Percentiles rank a stretch among this genome's conserved stretches.
Evolutionary conservation across 2,888 invertebrate genomes (phyloP).

Genomic region (Dicranocentrus wangi): DNA sequence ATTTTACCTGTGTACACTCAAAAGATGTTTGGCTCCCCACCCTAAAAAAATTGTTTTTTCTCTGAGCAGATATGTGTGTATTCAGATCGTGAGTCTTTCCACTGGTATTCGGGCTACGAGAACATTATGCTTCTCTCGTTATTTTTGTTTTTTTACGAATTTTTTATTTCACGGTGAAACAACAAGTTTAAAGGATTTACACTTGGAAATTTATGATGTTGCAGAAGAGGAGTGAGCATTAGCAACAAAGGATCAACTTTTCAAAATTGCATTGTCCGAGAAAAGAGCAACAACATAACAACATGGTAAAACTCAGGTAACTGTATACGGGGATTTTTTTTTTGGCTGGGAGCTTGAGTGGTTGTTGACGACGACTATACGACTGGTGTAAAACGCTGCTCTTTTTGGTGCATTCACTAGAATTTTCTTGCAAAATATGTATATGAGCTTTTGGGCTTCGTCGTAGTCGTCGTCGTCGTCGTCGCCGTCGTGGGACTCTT

Average conservation of each 20-base stretch:
- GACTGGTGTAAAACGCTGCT: too few relatives aligned
- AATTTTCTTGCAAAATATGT: not conserved
- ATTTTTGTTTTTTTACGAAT: slow-evolving; percentile 23
- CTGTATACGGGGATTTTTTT: not conserved
- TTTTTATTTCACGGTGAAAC: slow-evolving; percentile 14
- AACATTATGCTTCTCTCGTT: slow-evolving; percentile 32
- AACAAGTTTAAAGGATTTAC: slow-evolving; percentile 48
- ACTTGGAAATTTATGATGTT: slow-evolving; percentile 47
- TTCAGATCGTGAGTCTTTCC: slow-evolving; percentile 11
- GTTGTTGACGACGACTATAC: not conserved
- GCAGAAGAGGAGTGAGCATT: slow-evolving; percentile 5
- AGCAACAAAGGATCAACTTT: slow-evolving; percentile 8
- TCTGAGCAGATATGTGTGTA: not conserved
- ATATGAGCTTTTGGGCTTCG: not conserved
- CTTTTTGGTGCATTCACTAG: not conserved
- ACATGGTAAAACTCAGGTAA: too few relatives aligned
- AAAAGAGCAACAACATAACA: too few relatives aligned
- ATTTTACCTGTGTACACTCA: too few relatives aligned
- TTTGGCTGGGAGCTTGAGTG: not conserved
- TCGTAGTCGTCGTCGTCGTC: not conserved
- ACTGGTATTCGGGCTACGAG: slow-evolving; percentile 31
- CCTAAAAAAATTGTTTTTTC: not conserved
- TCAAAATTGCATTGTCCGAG: not conserved
- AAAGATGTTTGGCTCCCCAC: not conserved
- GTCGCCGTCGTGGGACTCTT: not conserved